phyloP scores from a whole-genome alignment of 2,797 vertebrate genomes.

The Arctocebus calabarensis region DNA sequence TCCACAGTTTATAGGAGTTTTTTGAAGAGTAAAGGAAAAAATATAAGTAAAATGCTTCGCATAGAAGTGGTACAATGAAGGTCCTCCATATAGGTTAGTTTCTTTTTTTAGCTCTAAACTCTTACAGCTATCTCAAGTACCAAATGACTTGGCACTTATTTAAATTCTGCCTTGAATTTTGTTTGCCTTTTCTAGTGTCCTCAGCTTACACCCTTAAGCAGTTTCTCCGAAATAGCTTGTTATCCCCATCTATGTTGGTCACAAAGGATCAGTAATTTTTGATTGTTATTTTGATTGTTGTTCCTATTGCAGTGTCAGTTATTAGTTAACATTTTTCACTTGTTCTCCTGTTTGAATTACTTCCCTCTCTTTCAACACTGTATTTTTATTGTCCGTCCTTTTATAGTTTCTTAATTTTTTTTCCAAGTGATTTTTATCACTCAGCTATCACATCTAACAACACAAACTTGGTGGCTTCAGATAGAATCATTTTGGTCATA shows the following conservation, averaged over 20 bases:
- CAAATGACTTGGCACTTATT: background rate
- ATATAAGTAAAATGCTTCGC: background rate
- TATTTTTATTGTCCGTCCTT: constrained; percentile 65
- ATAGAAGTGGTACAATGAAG: background rate
- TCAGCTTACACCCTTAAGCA: background rate
- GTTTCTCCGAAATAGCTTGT: background rate
- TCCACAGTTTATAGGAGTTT: background rate
- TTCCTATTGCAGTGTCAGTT: background rate
- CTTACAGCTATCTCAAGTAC: background rate
- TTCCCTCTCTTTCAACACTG: background rate
- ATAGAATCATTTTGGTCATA: background rate
- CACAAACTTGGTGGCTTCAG: background rate
- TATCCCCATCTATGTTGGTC: background rate
- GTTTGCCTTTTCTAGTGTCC: background rate
- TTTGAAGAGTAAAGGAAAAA: background rate
- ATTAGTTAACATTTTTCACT: background rate
- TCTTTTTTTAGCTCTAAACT: background rate
- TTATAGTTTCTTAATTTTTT: constrained; percentile 75
- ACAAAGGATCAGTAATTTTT: background rate
- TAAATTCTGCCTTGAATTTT: background rate
- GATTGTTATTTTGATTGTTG: background rate
- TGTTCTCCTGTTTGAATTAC: background rate
- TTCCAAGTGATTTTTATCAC: constrained; percentile 55
- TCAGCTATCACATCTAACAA: background rate
- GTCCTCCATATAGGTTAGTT: background rate